These are phyloP conservation scores for Orgyia antiqua DNA, from an alignment of 2,888 invertebrate genomes.

Conservation along the genomic window DNA sequence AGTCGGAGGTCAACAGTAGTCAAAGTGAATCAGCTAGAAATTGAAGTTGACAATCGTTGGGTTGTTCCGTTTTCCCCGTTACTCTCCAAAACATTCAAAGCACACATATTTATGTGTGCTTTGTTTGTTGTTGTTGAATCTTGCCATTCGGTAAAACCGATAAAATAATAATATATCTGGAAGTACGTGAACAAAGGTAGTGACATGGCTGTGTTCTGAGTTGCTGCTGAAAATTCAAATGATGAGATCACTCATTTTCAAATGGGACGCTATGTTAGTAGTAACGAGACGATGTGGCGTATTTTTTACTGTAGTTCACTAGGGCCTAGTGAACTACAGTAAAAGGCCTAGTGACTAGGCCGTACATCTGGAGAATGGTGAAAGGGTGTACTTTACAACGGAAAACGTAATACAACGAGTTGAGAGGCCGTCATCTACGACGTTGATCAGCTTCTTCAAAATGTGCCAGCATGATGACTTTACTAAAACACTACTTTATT, in stretches of 20 bases:
- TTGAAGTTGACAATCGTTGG: background rate
- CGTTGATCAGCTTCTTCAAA: slow-evolving; percentile 23
- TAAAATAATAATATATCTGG: background rate
- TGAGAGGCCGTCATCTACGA: slow-evolving; percentile 19
- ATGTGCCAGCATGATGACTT: slow-evolving; percentile 24
- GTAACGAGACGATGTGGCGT: background rate
- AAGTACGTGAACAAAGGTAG: background rate
- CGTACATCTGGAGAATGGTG: slow-evolving; percentile 17
- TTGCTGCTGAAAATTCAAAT: background rate
- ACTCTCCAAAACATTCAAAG: slow-evolving; percentile 8
- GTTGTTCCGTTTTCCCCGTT: background rate
- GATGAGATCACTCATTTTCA: background rate
- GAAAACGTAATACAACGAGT: slow-evolving; percentile 16
- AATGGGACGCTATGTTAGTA: background rate
- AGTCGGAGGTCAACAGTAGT: too few relatives aligned
- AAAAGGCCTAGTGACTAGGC: slow-evolving; percentile 4
- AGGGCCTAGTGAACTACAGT: background rate
- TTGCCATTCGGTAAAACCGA: background rate
- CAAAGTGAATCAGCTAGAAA: too few relatives aligned
- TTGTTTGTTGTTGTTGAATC: background rate
- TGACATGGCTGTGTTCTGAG: background rate
- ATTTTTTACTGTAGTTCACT: background rate
- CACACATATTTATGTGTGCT: too few relatives aligned
- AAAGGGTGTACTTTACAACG: slow-evolving; percentile 12
- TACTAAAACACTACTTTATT: slow-evolving; percentile 24